Evolutionary conservation across 2,888 invertebrate species (phyloP).

Genomic region (Idaea straminata): DNA sequence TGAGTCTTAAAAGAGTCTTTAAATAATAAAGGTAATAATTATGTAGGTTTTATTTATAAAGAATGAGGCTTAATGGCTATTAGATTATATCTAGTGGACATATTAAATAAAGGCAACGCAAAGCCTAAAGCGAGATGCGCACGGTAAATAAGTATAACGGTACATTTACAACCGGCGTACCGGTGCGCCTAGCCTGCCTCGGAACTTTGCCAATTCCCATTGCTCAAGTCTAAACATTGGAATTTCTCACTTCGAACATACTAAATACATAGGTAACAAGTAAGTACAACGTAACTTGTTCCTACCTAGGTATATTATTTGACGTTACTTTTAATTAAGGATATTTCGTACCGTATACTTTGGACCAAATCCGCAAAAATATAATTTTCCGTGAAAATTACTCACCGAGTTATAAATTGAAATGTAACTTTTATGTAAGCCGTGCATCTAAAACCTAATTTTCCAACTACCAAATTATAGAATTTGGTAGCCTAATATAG

Average conservation of each 20-base stretch:
- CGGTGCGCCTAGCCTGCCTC: constrained; percentile 61
- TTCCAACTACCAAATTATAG: constrained; percentile 25
- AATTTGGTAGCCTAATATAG: too few species aligned
- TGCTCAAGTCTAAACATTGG: constrained; percentile 69
- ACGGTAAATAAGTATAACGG: constrained; percentile 78
- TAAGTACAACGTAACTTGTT: constrained; percentile 31
- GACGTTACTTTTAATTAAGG: too few species aligned
- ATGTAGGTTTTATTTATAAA: neutral
- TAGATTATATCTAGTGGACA: constrained; percentile 21
- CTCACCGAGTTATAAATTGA: too few species aligned
- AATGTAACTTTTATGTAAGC: too few species aligned
- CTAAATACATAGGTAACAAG: constrained; percentile 48
- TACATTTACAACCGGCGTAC: constrained; percentile 70
- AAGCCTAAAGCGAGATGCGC: constrained; percentile 72
- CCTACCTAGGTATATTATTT: constrained; percentile 29
- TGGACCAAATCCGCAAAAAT: too few species aligned
- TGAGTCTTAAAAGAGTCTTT: neutral
- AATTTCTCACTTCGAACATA: constrained; percentile 72
- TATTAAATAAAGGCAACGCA: constrained; percentile 61
- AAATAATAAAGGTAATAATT: neutral
- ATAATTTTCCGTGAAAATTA: too few species aligned
- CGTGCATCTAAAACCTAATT: neutral
- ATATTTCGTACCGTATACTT: too few species aligned
- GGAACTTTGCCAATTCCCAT: constrained; percentile 78
- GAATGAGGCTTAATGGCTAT: too few species aligned